Evolutionary conservation across 2,888 invertebrate genomes (phyloP).

Genomic region (Platypus cylindrus): DNA sequence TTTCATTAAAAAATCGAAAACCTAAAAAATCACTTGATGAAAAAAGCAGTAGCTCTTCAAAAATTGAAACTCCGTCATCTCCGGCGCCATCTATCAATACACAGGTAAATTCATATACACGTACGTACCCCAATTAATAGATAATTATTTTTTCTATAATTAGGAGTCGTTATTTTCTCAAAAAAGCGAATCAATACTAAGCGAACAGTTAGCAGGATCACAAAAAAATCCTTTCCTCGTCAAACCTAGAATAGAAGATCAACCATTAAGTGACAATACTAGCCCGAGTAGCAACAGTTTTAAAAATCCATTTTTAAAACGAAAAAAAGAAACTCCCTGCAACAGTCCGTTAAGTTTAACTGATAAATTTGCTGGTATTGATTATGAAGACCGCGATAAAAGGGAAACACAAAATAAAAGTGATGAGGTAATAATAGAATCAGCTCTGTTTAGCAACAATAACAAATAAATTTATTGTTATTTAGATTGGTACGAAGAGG

Average conservation of each 20-base stretch:
- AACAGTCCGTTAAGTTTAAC: constrained; percentile 27
- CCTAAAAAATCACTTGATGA: no score
- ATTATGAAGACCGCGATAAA: constrained; percentile 25
- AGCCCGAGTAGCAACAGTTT: no score
- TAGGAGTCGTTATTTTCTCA: constrained; percentile 17
- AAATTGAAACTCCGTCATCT: no score
- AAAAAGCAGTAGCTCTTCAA: no score
- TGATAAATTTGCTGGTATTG: constrained; percentile 28
- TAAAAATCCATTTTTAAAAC: constrained; percentile 38
- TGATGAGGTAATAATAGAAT: constrained; percentile 17
- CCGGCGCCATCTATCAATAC: no score
- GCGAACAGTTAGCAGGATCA: constrained; percentile 4
- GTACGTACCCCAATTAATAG: no score
- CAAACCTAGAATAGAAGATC: not conserved
- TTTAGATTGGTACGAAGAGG: constrained; percentile 26
- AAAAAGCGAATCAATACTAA: no score
- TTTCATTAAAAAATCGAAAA: no score
- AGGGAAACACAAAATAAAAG: constrained; percentile 21
- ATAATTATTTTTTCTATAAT: constrained; percentile 9
- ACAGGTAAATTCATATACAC: not conserved
- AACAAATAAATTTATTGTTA: constrained; percentile 3
- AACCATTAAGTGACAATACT: no score
- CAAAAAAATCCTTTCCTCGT: constrained; percentile 10
- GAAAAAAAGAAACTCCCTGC: constrained; percentile 23
- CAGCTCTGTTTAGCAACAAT: constrained; percentile 1